Base-by-base conservation (phyloP, 2,113 vertebrate species). In the Microcebus ravelobensis region DNA sequence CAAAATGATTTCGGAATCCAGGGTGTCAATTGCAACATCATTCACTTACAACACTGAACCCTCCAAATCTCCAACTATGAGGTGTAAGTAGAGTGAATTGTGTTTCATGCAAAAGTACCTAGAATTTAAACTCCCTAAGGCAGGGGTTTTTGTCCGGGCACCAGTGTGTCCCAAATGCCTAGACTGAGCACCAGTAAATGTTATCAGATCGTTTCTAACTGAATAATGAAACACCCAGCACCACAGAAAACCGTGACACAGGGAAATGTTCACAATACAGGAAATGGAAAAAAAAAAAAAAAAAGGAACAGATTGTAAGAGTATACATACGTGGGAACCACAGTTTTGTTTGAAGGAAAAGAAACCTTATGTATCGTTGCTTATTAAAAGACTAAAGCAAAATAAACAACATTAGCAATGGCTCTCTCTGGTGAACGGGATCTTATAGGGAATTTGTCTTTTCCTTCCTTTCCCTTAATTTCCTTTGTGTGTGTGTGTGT, bases 291-390 rank as follows among this genome's bases (percentile, higher is more conserved):
- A 55, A 23, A 50, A 11, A 50, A 15, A 10, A 3, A 59, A 27
- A 50, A 14, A 57, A 84, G 59, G 65, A 89, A 80, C 50, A 52
- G 81, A 73, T 67, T 82, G 20, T 39, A 83, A 90, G 21, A 52
- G 15, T 87, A 13, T 45, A 59, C 3, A 6, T 36, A 70, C 34
- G 27, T 18, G 3, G 25, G 2, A 80, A 70, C 48, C 67, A 90
- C 29, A 27, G 59, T 83, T 95, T 76, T 95, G 48, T 87, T 87
- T 79, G 18, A 95, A 94, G 10, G 25, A 45, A 36, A 77, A 63
- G 5, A 84, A 55, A 65, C 57, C 6, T 57, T 45, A 39, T 45
- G 1, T 63, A 65, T 48, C 7, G 10, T 50, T 80, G 5, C 12
- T 2, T 65, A 50, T 63, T 84, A 74, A 92, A 81, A 68, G 42